Percentiles rank a stretch among this genome's conserved stretches.
phyloP scores from a whole-genome alignment of 2,113 vertebrate species.

The Melanerpes aurifrons region DNA sequence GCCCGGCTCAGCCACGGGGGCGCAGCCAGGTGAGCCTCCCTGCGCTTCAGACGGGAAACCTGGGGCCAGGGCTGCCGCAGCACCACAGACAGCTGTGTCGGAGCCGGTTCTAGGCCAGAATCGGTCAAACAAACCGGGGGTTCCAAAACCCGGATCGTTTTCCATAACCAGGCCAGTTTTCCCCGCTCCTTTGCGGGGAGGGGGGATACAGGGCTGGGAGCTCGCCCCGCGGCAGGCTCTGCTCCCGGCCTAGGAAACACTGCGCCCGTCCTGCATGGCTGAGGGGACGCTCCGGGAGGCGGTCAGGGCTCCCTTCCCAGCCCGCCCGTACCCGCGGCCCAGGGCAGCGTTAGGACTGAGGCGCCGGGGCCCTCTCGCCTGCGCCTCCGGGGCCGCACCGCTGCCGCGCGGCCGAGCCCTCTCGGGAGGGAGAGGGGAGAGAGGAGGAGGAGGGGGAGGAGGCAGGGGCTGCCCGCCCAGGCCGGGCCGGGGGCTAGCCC shows the following conservation, averaged over 20 bases:
- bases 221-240: not conserved
- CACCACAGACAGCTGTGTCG: not conserved
- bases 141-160: not conserved
- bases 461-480: not conserved
- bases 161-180: not conserved
- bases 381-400: not conserved
- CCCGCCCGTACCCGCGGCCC: not conserved
- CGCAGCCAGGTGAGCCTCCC: accelerated
- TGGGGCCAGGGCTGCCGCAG: not conserved
- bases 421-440: too few species aligned
- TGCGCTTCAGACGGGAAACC: not conserved
- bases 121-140: not conserved
- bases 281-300: not conserved
- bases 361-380: not conserved
- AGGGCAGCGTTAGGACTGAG: too few species aligned
- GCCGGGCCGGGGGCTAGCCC: not conserved
- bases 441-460: too few species aligned
- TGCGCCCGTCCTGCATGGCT: too few species aligned
- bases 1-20: accelerated
- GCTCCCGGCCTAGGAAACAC: not conserved
- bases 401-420: not conserved
- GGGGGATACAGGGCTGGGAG: too few species aligned
- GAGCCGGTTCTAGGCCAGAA: not conserved
- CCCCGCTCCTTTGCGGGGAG: too few species aligned
- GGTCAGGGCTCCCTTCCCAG: not conserved